Evolutionary conservation across 2,113 vertebrate genomes (phyloP), one percentile per base, ranked within the genome.

Genomic region (Mus pahari): DNA sequence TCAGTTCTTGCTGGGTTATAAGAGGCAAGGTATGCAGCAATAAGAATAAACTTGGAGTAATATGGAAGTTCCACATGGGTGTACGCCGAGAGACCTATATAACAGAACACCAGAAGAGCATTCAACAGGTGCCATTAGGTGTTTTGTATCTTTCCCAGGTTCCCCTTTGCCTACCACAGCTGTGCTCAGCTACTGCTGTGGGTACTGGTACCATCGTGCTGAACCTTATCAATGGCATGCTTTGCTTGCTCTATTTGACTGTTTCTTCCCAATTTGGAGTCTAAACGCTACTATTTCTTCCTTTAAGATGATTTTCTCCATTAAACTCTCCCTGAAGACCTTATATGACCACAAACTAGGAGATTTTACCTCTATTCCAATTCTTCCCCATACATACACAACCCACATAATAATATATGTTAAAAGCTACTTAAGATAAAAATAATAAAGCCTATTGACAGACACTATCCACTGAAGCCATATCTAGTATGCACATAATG

Each of bases 41-140:
- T 99, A 50, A 99, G 97, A 96, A 99, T 99, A 98, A 99, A 99
- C 97, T 99, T 99, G 87, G 99, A 99, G 97, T 99, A 99, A 98
- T 99, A 99, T 0, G 99, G 99, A 95, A 99, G 98, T 95, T 99
- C 99, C 82, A 99, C 98, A 1, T 99, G 99, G 78, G 99, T 98
- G 97, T 99, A 99, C 58, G 99, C 99, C 28, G 99, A 99, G 95
- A 99, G 98, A 97, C 99, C 99, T 99, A 74, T 0, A 78, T 10
- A 96, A 96, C 10, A 97, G 97, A 98, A 87, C 50, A 79, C 42
- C 31, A 83, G 22, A 42, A 91, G 71, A 48, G 4, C 33, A 55
- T 60, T 62, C 73, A n/a, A 60, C 14, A 91, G 31, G 39, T 78
- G 58, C 50, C 17, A 17, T 42, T 45, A 71, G 68, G 84, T 58